phyloP scores from a whole-genome alignment of 1,140 invertebrate species.

The Trichonephila clavata region DNA sequence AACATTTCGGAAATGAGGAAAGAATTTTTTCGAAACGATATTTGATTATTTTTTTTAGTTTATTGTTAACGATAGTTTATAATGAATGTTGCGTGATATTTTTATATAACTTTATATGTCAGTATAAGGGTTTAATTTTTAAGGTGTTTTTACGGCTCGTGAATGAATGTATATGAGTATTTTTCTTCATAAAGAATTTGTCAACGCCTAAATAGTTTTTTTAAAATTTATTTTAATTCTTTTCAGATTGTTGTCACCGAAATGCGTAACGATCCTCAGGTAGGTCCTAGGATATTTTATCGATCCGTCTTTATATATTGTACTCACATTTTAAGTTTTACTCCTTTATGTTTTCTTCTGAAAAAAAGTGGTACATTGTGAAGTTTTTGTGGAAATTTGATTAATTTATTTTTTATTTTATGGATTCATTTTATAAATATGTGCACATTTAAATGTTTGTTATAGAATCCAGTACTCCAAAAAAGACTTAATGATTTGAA shows the following conservation, averaged over 20 bases:
- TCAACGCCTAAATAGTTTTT: not conserved
- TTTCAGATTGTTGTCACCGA: slow-evolving; percentile 79
- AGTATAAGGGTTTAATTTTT: not conserved
- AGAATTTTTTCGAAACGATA: not conserved
- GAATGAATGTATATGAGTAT: not conserved
- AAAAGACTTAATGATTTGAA: slow-evolving; percentile 79
- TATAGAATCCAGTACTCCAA: slow-evolving; percentile 79
- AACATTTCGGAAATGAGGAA: not conserved
- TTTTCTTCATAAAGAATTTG: not conserved
- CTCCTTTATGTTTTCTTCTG: slow-evolving; percentile 35
- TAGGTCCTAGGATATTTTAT: slow-evolving; percentile 75
- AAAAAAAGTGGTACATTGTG: not conserved
- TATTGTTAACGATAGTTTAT: not conserved
- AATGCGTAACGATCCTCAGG: slow-evolving; percentile 79
- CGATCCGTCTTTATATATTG: slow-evolving; percentile 46
- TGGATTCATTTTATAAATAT: not conserved
- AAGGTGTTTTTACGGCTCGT: not conserved
- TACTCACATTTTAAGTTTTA: slow-evolving; percentile 36
- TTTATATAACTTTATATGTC: not conserved
- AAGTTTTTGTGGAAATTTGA: not conserved
- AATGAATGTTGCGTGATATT: not conserved
- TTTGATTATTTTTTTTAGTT: not conserved
- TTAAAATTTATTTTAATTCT: slow-evolving; percentile 71
- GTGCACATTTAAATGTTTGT: slow-evolving; percentile 30
- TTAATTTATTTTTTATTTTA: slow-evolving; percentile 5